Base-by-base conservation (phyloP, 1,140 invertebrate genomes). In the Bombus superbus region DNA sequence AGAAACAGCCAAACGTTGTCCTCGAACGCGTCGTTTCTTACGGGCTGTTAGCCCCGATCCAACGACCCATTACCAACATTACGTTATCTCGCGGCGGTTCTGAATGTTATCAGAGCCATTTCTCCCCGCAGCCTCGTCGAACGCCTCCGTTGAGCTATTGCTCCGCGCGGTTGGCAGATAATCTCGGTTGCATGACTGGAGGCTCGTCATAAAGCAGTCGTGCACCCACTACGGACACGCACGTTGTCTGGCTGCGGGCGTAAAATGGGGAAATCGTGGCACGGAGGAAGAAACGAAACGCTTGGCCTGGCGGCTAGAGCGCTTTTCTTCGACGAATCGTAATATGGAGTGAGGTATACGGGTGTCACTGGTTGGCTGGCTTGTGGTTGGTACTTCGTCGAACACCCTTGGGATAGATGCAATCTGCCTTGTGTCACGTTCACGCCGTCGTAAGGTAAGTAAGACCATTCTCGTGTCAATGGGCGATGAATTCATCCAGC, bases 51-150 rank as follows among this genome's bases (percentile, higher is more conserved):
- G 88, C 85, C 82, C 74, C 81, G 86, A 88, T 89, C 53, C 82
- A 76, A 91, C 85, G 90, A 91, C 77, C 88, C 81, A 88, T 92
- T 86, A 87, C 89, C 66, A 78, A 90, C 88, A 88, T 92, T 89
- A 88, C 86, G 72, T 92, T 92, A 92, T 91, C 92, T 88, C 79
- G 53, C 32, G 42, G 35, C 38, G 74, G 62, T 81, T 53, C 66
- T 88, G 81, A 92, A 92, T 90, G 85, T 85, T 89, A 92, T 89
- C 90, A 80, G 59, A 76, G 69, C 75, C 47, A 40, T 81, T 72
- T 59, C 81, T 88, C 74, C 38, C 47, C 35, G 13, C 81, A 66
- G n/a, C 59, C 77, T 79, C 47, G 40, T 89, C 78, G 83, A 89
- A 79, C 80, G 53, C 64, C 85, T 85, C 53, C 28, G 53, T 28